Base-by-base conservation (phyloP, 2,888 invertebrate species). In the Lycia hirtaria region DNA sequence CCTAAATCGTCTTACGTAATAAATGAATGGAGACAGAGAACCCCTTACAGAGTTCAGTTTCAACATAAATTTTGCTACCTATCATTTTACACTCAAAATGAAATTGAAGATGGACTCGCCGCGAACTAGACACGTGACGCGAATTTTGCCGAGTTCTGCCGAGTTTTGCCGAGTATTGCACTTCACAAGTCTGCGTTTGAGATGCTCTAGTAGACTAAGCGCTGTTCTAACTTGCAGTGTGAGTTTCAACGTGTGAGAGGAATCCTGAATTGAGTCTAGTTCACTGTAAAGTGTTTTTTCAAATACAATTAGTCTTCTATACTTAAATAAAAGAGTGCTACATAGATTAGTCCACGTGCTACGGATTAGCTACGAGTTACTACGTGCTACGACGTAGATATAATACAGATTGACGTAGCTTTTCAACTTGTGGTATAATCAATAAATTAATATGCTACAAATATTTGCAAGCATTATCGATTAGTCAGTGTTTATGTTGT, bases 201-300 rank as follows among this genome's bases (percentile, higher is more conserved):
- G 61, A 60, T 52, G 43, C 51, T 17, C 62, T 62, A 56, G 64
- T 64, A 61, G 58, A 63, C 64, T 60, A 61, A 65, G 65, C 61
- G 60, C 54, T 60, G 56, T 61, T 64, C 51, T 52, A 55, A 62
- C 58, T 67, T 62, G 28, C 30, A 54, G 63, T 57, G 47, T 60
- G 40, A 65, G 62, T 64, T 64, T 62, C 58, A 41, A 40, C 47
- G 47, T 40, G 58, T 52, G 54, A 49, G 32, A 48, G 43, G 60
- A 58, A 64, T 64, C 48, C 56, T 26, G 40, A 61, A 47, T 47
- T 19, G 47, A 22, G 14, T 12, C 47, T 4, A 10, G 33, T 33
- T 45, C 17, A 3, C 33, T 45, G 32, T 35, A 6, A 35, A 44
- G 19, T 44, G 30, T 44, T 12, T 30, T 30, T 30, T 19, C 19